Conservation (phyloP, 1,140 invertebrate species). For the Pomacea maculata region DNA sequence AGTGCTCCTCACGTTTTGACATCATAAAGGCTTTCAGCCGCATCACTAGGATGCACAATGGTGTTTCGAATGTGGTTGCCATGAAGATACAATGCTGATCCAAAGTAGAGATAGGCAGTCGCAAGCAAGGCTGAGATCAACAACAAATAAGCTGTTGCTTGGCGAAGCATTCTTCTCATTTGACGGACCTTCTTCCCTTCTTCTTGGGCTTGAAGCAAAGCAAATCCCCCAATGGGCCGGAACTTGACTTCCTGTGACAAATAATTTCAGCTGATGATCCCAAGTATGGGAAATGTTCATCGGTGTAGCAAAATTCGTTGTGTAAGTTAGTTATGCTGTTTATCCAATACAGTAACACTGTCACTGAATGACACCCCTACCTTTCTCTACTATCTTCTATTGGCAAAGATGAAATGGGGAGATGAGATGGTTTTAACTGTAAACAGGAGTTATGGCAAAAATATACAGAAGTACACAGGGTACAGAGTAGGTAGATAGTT, state of each 20-base stretch:
- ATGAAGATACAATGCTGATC: slow-evolving; percentile 27
- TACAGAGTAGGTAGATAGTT: background rate
- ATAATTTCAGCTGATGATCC: background rate
- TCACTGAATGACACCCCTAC: background rate
- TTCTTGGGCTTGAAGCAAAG: slow-evolving; percentile 54
- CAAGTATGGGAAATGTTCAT: background rate
- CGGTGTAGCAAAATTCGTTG: background rate
- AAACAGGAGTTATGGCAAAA: background rate
- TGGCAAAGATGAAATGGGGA: background rate
- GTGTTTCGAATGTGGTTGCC: slow-evolving; percentile 36
- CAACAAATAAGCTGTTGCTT: slow-evolving; percentile 50
- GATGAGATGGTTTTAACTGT: background rate
- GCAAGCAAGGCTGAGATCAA: slow-evolving; percentile 50
- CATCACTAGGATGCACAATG: slow-evolving; percentile 16
- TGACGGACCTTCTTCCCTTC: slow-evolving; percentile 51
- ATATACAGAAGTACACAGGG: background rate
- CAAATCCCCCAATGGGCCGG: slow-evolving; percentile 54
- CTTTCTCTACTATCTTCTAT: background rate
- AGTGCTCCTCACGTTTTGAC: background rate
- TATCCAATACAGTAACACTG: background rate
- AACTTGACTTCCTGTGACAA: slow-evolving; percentile 54
- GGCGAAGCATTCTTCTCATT: slow-evolving; percentile 50
- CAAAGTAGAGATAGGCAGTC: slow-evolving; percentile 47
- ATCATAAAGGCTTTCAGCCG: too few species aligned
- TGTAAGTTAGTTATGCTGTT: background rate